phyloP scores from a whole-genome alignment of 2,888 invertebrate genomes.

The Myopa testacea region DNA sequence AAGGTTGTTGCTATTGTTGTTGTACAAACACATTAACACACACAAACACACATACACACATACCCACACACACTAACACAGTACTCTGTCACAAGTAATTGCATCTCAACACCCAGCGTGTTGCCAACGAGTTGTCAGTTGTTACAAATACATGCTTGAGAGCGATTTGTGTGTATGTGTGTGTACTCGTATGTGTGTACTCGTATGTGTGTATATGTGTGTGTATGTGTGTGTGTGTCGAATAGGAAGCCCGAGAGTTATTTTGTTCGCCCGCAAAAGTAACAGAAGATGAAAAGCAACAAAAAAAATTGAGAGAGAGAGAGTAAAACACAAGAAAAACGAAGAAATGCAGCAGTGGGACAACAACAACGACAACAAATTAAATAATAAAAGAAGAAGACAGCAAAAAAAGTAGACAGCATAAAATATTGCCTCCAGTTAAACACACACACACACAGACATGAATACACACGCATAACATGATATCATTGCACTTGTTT shows the following conservation, averaged over 20 bases:
- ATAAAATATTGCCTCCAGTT: slow-evolving; percentile 11
- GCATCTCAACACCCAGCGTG: slow-evolving; percentile 32
- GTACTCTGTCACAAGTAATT: slow-evolving; percentile 27
- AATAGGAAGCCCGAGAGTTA: neutral
- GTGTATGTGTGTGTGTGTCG: neutral
- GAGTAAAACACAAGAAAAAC: neutral
- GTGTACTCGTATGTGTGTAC: neutral
- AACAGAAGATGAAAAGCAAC: neutral
- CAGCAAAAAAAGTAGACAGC: neutral
- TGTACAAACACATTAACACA: neutral
- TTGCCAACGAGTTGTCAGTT: slow-evolving; percentile 18
- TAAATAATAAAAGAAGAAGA: neutral
- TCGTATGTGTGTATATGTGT: neutral
- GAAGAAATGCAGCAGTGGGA: neutral
- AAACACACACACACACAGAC: neutral
- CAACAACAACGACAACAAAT: neutral
- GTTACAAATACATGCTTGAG: neutral
- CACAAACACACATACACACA: neutral
- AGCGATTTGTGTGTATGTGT: slow-evolving; percentile 1
- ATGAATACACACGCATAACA: neutral
- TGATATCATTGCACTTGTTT: neutral
- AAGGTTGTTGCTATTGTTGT: neutral
- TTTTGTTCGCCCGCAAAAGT: neutral
- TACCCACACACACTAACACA: too few relatives aligned
- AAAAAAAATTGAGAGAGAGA: neutral